These are phyloP conservation scores for Clitarchus hookeri DNA, from an alignment of 2,888 invertebrate genomes.

Conservation along the genomic window DNA sequence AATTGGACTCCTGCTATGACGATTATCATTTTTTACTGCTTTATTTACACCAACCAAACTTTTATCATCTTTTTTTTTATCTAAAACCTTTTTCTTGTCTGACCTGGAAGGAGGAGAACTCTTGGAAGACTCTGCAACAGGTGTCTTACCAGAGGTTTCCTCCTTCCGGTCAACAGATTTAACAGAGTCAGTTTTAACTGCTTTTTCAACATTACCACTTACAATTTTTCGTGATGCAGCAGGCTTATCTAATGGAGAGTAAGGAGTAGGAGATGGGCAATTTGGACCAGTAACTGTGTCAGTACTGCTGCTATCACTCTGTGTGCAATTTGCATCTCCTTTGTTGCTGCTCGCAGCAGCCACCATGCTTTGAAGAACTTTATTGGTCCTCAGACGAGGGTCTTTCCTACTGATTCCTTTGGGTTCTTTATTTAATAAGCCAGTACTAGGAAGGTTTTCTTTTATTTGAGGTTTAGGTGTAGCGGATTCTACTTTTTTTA, in stretches of 20 bases:
- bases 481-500: slow-evolving; percentile 41
- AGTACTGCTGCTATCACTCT: slow-evolving; percentile 22
- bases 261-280: slow-evolving; percentile 41
- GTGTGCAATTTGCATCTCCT: slow-evolving; percentile 33
- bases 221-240: not conserved
- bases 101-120: slow-evolving; percentile 11
- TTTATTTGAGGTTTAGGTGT: slow-evolving; percentile 43
- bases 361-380: slow-evolving; percentile 34
- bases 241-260: not conserved
- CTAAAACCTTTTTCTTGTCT: slow-evolving; percentile 14
- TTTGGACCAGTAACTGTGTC: slow-evolving; percentile 24
- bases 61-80: not conserved
- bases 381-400: slow-evolving; percentile 53
- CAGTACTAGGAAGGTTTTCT: slow-evolving; percentile 52
- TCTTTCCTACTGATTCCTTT: slow-evolving; percentile 52
- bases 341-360: slow-evolving; percentile 49
- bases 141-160: not conserved
- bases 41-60: not conserved
- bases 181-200: not conserved
- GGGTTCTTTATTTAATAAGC: slow-evolving; percentile 53
- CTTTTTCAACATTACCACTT: not conserved
- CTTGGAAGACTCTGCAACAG: not conserved
- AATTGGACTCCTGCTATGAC: not conserved
- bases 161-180: slow-evolving; percentile 15
- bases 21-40: not conserved